Evolutionary conservation across 2,113 vertebrate genomes (phyloP).

Genomic region (Lota lota): DNA sequence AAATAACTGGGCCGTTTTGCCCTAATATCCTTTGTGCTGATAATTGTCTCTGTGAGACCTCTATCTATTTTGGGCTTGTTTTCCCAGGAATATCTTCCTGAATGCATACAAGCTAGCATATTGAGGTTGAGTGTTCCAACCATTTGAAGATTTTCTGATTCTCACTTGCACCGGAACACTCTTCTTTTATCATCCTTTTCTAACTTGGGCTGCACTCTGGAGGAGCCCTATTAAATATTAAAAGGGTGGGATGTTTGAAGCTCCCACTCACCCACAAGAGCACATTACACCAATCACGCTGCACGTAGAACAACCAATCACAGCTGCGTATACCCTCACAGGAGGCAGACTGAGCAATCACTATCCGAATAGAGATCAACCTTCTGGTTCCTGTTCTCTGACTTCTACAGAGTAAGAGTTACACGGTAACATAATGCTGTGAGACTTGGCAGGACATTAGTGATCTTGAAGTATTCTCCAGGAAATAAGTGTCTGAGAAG

Average conservation of each 20-base stretch:
- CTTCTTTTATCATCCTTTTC: constrained; percentile 9
- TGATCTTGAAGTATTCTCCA: constrained; percentile 7
- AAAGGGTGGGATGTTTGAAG: constrained; percentile 32
- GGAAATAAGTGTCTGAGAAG: constrained; percentile 10
- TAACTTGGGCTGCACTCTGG: constrained; percentile 12
- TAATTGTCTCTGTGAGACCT: too few relatives aligned
- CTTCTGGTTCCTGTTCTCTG: constrained; percentile 42
- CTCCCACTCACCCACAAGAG: constrained; percentile 33
- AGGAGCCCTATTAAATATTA: constrained; percentile 61
- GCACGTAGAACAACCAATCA: constrained; percentile 12
- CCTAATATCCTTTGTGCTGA: too few relatives aligned
- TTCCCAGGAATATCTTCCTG: too few relatives aligned
- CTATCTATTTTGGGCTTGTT: too few relatives aligned
- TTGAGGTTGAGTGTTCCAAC: too few relatives aligned
- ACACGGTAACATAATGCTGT: constrained; percentile 26
- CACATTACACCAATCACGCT: constrained; percentile 3
- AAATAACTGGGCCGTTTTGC: too few relatives aligned
- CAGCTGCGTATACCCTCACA: background rate
- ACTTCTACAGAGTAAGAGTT: background rate
- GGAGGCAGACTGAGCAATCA: constrained; percentile 28
- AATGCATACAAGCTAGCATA: too few relatives aligned
- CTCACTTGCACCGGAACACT: constrained; percentile 14
- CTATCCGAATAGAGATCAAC: constrained; percentile 31
- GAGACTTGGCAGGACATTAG: constrained; percentile 20
- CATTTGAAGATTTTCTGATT: background rate